Conservation (phyloP, 2,888 invertebrate genomes). For the Andricus quercusramuli region DNA sequence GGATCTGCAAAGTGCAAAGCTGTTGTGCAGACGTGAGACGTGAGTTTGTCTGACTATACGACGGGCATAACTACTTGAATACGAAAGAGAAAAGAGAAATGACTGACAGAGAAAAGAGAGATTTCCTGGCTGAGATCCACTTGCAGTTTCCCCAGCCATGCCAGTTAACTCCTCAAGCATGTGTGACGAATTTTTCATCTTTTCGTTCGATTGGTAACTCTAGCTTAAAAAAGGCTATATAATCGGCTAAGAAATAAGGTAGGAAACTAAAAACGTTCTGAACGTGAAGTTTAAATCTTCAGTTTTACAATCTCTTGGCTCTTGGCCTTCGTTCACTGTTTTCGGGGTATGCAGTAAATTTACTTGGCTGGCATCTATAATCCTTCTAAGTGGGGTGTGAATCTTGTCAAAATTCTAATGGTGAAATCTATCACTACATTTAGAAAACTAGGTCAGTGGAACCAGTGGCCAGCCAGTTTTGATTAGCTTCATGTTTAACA, state of each 20-base stretch:
- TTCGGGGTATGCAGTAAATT: not conserved
- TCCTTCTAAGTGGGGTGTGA: not conserved
- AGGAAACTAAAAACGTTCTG: not conserved
- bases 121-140: slow-evolving; percentile 16
- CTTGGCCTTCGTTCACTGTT: not conserved
- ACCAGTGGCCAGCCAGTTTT: no score
- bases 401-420: not conserved
- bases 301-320: slow-evolving; percentile 1
- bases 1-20: not conserved
- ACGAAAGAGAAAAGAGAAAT: slow-evolving; percentile 22
- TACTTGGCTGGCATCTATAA: not conserved
- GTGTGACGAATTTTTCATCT: slow-evolving; percentile 26
- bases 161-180: slow-evolving; percentile 21
- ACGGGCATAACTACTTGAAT: not conserved
- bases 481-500: no score
- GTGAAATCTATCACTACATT: not conserved
- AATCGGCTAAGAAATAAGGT: not conserved
- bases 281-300: not conserved
- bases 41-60: not conserved
- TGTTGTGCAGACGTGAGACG: not conserved
- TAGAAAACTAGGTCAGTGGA: not conserved
- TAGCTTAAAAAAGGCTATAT: not conserved
- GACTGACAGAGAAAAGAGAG: not conserved
- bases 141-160: not conserved
- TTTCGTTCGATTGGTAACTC: not conserved